Evolutionary conservation across 2,797 vertebrate species (phyloP).

Genomic region (Smutsia temminckii): DNA sequence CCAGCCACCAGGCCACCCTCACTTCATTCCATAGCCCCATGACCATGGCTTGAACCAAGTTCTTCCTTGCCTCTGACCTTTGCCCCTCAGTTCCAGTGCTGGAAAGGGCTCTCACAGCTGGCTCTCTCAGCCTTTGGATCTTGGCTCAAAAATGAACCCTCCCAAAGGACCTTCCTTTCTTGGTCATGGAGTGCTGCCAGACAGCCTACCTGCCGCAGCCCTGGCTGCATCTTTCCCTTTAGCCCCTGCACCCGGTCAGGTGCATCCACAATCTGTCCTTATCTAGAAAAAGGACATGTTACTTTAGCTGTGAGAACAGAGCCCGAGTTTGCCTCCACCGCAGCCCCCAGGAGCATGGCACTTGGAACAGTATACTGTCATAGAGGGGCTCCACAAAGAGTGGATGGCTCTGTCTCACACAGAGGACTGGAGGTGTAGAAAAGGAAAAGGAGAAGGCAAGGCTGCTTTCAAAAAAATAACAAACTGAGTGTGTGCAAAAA

Average conservation of each 20-base stretch:
- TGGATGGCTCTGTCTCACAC: not conserved
- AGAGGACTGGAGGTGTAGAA: accelerated
- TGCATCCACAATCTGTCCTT: not conserved
- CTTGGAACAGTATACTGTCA: accelerated
- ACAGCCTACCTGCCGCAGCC: not conserved
- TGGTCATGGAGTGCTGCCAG: not conserved
- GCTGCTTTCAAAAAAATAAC: not conserved
- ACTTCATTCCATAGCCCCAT: no score
- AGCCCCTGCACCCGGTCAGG: no score
- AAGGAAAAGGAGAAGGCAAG: not conserved
- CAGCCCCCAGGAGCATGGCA: accelerated
- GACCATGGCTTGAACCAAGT: not conserved
- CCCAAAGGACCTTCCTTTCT: not conserved
- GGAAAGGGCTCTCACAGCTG: not conserved
- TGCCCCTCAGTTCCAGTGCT: no score
- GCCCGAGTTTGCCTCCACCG: not conserved
- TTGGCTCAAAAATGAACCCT: not conserved
- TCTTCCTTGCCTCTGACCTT: not conserved
- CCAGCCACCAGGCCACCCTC: not conserved
- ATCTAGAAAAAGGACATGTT: no score
- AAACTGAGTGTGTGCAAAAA: not conserved
- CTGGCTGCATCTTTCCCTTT: not conserved
- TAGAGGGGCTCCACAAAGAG: not conserved
- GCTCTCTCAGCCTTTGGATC: not conserved
- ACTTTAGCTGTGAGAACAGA: no score